Base-by-base conservation (phyloP, 2,888 invertebrate genomes). In the Acronicta leporina region DNA sequence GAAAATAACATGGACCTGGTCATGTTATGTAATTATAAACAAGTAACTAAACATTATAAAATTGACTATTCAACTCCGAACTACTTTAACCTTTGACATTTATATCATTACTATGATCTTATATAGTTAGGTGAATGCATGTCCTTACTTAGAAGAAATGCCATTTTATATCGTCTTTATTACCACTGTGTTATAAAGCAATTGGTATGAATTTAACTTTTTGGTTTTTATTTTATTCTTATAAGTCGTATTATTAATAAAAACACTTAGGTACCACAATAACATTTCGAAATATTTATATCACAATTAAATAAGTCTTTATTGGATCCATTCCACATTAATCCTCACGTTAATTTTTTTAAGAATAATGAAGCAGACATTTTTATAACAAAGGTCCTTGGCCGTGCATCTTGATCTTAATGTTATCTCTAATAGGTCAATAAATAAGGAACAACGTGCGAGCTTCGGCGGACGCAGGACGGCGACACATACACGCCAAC, bases 351-450 rank as follows among this genome's bases (percentile, higher is more conserved):
- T 86, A 85, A 89, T 90, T 94, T 93, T 90, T 92, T 92, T 85
- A 89, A 89, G 89, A 93, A 94, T 94, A 94, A 94, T 94, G 94
- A 92, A 91, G 92, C 90, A 89, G 92, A 92, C 92, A 93, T 93
- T 94, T 94, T 94, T 94, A 93, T 93, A 94, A 94, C 94, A 94
- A 94, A 94, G 92, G 93, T 94, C 94, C 92, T 94, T 93, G 92
- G 92, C 94, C 94, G 93, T 94, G 93, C 93, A 92, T 94, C 93
- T 92, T 89, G 94, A 94, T 94, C 94, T 93, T 90, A 92, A 93
- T 94, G 93, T 94, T 94, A 94, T 94, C 94, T 94, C 93, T 94
- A 94, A 94, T 94, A 94, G 94, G 93, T 90, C 93, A 94, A 94
- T 94, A 94, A 94, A 94, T 94, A 93, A 94, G 84, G 82, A 87